phyloP scores from a whole-genome alignment of 92 coral and sea anemone species.

The Scolanthus callimorphus region DNA sequence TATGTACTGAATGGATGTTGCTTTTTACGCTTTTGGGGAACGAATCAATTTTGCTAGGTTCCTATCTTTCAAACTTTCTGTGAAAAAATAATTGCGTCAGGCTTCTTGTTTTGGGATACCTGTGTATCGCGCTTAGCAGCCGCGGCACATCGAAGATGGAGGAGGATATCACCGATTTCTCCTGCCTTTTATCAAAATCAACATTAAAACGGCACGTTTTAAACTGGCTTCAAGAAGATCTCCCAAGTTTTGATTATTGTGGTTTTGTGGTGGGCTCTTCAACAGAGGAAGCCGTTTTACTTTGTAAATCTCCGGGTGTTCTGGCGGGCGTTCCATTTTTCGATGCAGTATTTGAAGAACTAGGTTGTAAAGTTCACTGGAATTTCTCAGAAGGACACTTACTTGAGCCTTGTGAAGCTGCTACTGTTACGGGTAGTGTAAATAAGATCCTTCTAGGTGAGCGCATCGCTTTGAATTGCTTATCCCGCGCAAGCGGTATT shows the following conservation, averaged over 20 bases:
- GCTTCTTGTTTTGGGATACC: too few species aligned
- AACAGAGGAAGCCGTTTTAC: constrained; percentile 79
- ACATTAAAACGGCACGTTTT: constrained; percentile 59
- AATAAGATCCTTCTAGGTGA: constrained; percentile 90
- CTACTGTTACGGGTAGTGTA: constrained; percentile 79
- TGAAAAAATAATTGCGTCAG: too few species aligned
- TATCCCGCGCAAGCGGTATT: constrained; percentile 91
- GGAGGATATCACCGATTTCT: constrained; percentile 11
- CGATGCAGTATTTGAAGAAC: constrained; percentile 85
- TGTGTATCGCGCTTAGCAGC: constrained; percentile 3
- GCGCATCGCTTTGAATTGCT: constrained; percentile 87
- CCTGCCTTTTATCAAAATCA: constrained; percentile 42
- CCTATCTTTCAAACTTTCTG: too few species aligned
- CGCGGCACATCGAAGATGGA: constrained; percentile 3
- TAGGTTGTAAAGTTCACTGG: constrained; percentile 94
- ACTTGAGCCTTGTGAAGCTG: constrained; percentile 67
- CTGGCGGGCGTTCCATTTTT: constrained; percentile 97
- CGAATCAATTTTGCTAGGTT: too few species aligned
- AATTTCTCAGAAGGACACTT: constrained; percentile 60
- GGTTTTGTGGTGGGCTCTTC: constrained; percentile 86
- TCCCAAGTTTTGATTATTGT: constrained; percentile 91
- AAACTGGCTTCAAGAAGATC: constrained; percentile 83
- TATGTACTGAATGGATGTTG: too few species aligned
- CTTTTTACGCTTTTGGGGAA: too few species aligned
- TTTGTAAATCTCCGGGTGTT: constrained; percentile 88